These are phyloP conservation scores for Xenus cinereus DNA, from an alignment of 2,113 vertebrate genomes.

Conservation along the genomic window DNA sequence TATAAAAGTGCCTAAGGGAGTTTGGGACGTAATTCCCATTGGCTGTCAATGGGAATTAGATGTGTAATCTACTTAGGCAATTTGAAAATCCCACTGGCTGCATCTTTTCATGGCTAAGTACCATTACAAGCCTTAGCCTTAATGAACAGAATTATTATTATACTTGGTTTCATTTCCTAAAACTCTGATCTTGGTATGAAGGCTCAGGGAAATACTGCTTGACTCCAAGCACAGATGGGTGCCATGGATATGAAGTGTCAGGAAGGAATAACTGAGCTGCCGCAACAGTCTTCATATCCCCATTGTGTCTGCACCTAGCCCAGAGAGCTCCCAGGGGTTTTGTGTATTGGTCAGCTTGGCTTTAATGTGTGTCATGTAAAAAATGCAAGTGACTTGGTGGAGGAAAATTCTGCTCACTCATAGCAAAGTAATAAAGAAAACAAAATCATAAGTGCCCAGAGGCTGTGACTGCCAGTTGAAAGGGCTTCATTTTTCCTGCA, in stretches of 20 bases:
- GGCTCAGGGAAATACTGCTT: background rate
- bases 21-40: conserved; percentile 62
- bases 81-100: conserved; percentile 64
- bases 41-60: conserved; percentile 65
- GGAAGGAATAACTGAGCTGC: background rate
- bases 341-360: background rate
- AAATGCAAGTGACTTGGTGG: conserved; percentile 11
- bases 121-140: conserved; percentile 49
- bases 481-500: conserved; percentile 32
- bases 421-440: conserved; percentile 6
- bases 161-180: conserved; percentile 47
- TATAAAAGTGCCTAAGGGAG: conserved; percentile 55
- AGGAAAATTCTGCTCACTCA: conserved; percentile 24
- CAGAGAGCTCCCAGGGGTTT: background rate
- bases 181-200: conserved; percentile 17
- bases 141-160: conserved; percentile 66
- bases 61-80: conserved; percentile 60
- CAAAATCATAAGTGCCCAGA: background rate
- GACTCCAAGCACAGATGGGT: background rate
- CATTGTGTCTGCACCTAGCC: background rate
- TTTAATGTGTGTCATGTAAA: background rate
- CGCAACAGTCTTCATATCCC: background rate
- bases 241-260: background rate
- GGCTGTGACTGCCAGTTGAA: conserved; percentile 22
- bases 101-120: conserved; percentile 64